Evolutionary conservation across 2,888 invertebrate species (phyloP).

Genomic region (Erebia epiphron): DNA sequence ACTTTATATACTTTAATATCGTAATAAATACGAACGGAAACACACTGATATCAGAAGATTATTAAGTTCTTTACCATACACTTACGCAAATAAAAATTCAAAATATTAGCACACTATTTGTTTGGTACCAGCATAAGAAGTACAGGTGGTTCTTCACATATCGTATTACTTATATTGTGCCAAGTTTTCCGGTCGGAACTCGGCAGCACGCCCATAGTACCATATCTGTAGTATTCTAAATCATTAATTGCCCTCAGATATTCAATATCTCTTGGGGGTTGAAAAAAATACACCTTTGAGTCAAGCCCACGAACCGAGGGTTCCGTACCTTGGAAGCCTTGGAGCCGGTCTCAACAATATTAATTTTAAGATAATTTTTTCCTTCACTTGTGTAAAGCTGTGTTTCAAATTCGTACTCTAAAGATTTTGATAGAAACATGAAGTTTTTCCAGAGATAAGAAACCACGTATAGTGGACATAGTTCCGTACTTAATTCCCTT

Average conservation of each 20-base stretch:
- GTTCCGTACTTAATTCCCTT: too few species aligned
- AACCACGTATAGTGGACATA: too few species aligned
- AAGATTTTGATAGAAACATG: too few species aligned
- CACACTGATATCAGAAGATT: not conserved
- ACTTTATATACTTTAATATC: too few species aligned
- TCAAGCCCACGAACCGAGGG: too few species aligned
- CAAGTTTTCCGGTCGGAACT: conserved; percentile 81
- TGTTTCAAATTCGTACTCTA: too few species aligned
- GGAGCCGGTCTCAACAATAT: too few species aligned
- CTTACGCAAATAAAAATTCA: conserved; percentile 7
- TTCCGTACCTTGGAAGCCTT: too few species aligned
- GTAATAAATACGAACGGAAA: not conserved
- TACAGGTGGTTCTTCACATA: conserved; percentile 73
- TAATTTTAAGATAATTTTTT: too few species aligned
- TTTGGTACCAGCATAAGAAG: conserved; percentile 5
- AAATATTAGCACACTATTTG: conserved; percentile 34
- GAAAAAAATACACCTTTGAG: conserved; percentile 46
- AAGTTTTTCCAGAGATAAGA: too few species aligned
- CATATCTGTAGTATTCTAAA: conserved; percentile 50
- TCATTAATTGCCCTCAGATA: conserved; percentile 77
- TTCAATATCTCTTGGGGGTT: conserved; percentile 70
- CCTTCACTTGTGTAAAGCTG: too few species aligned
- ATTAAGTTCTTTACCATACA: not conserved
- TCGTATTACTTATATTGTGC: conserved; percentile 68
- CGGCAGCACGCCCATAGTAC: conserved; percentile 60